Evolutionary conservation across 1,140 invertebrate genomes (phyloP).

Genomic region (Condylostylus longicornis): DNA sequence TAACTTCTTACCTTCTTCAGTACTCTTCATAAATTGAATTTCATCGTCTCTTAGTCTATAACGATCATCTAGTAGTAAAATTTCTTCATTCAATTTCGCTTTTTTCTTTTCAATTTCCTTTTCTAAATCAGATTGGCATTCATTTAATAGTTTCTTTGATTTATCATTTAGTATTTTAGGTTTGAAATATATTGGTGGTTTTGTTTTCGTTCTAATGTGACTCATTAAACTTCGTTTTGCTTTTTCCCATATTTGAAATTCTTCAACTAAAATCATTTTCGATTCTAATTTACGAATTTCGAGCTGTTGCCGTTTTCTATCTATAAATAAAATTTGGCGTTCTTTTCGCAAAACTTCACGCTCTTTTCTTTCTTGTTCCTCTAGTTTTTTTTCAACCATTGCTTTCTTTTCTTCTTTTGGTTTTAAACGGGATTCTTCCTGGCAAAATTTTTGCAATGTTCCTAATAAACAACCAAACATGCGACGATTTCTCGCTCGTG

Average conservation of each 20-base stretch:
- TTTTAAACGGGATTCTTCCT: slow-evolving; percentile 81
- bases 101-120: slow-evolving; percentile 11
- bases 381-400: slow-evolving; percentile 83
- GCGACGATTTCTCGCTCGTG: slow-evolving; percentile 70
- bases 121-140: slow-evolving; percentile 36
- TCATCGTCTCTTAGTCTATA: slow-evolving; percentile 12
- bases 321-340: slow-evolving; percentile 67
- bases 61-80: slow-evolving; percentile 22
- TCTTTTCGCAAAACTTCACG: slow-evolving; percentile 73
- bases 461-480: slow-evolving; percentile 92
- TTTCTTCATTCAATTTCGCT: slow-evolving; percentile 19
- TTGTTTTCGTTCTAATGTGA: slow-evolving; percentile 76
- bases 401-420: slow-evolving; percentile 53
- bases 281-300: slow-evolving; percentile 80
- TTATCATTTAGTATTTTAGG: slow-evolving; percentile 53
- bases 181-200: slow-evolving; percentile 75
- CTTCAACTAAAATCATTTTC: slow-evolving; percentile 74
- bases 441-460: slow-evolving; percentile 86
- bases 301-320: slow-evolving; percentile 70
- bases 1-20: background rate
- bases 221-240: slow-evolving; percentile 59
- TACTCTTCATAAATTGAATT: no score
- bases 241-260: slow-evolving; percentile 77
- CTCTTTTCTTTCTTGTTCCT: slow-evolving; percentile 76
- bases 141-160: slow-evolving; percentile 34